Base-by-base conservation (phyloP, 2,888 invertebrate genomes). In the Drosophila vallismaia region DNA sequence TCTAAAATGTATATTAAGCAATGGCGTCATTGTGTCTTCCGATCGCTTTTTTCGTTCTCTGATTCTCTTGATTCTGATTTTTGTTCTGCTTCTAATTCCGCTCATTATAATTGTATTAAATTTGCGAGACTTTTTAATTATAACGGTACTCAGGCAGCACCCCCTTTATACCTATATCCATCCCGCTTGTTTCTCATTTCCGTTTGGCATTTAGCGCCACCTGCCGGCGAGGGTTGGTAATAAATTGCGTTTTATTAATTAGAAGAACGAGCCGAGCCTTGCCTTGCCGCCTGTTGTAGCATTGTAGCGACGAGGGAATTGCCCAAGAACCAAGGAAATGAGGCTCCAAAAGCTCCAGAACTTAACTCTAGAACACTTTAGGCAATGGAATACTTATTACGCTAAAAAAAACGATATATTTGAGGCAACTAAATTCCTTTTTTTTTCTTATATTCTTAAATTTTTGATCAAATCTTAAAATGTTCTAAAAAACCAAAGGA, bases 171-270 rank as follows among this genome's bases (percentile, higher is more conserved):
- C n/a, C 9, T 19, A 12, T 24, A n/a, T 12, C 31, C n/a, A 46
- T 56, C 48, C 48, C 58, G 60, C 52, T 29, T 56, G 51, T 38
- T 36, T 53, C 73, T 72, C 64, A 63, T 72, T 70, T 70, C 73
- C 55, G 42, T 44, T 60, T 52, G 40, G 45, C 51, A 64, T 69
- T 77, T 63, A 38, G 50, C 40, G 44, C 48, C 33, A 49, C 52
- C 75, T 66, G 70, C 74, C 83, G 76, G 63, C 71, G 85, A 83
- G 68, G 79, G 76, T 48, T 70, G 79, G 62, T 62, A 86, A 76
- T 81, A 86, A 88, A 88, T 84, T 84, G 85, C 82, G 62, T 67
- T 59, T 46, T 78, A 86, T 88, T 84, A 84, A 84, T 84, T 84
- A 86, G 66, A 76, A 75, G 78, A 55, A 54, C 9, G 53, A 46